Percentiles rank a stretch among this genome's conserved stretches.
Evolutionary conservation across 2,888 invertebrate species (phyloP).

Genomic region (Himalopsyche japonica): DNA sequence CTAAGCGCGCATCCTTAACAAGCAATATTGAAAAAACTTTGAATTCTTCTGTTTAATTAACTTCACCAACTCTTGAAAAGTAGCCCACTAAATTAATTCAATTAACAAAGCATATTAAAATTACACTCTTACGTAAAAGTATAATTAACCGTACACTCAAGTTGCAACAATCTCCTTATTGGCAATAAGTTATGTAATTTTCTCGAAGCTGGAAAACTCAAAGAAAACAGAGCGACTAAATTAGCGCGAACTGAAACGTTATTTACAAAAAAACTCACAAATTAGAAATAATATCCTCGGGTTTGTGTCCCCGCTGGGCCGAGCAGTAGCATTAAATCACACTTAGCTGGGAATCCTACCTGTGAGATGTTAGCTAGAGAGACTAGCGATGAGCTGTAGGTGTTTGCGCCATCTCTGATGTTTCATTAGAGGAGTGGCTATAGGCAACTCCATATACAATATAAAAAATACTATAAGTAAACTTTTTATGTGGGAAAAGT

Average conservation of each 20-base stretch:
- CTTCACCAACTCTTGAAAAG: background rate
- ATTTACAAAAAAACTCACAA: slow-evolving; percentile 32
- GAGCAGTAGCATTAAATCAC: slow-evolving; percentile 32
- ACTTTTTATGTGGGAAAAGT: too few relatives aligned
- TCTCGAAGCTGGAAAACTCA: background rate
- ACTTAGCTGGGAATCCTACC: slow-evolving; percentile 4
- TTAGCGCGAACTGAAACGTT: slow-evolving; percentile 21
- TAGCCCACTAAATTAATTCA: background rate
- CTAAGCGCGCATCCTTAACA: too few relatives aligned
- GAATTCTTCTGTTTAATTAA: too few relatives aligned
- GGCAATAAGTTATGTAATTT: background rate
- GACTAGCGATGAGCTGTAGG: background rate
- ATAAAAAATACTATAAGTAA: too few relatives aligned
- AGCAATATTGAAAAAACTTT: too few relatives aligned
- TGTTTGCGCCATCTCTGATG: background rate
- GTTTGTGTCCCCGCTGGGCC: slow-evolving; percentile 22
- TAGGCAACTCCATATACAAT: too few relatives aligned
- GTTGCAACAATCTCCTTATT: background rate
- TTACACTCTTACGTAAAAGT: background rate
- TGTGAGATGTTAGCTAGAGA: background rate
- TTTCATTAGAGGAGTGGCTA: background rate
- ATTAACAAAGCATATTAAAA: background rate
- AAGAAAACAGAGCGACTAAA: background rate
- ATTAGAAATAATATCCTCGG: slow-evolving; percentile 38
- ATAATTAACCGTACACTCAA: background rate